These are phyloP conservation scores for Pyrocoelia pectoralis DNA, from an alignment of 2,888 invertebrate species.

Conservation along the genomic window DNA sequence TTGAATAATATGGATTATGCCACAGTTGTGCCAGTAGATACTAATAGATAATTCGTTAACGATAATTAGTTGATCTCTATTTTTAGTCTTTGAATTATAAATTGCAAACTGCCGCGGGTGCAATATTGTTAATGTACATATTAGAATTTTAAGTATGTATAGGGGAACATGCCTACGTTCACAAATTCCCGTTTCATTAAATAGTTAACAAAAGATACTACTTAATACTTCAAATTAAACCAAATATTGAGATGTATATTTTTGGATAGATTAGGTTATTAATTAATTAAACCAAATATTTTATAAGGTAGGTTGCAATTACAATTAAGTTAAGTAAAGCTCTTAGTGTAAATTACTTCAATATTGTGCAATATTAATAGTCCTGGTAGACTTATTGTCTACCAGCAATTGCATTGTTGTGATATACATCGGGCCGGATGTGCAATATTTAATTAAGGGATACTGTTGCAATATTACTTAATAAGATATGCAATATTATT, in stretches of 20 bases:
- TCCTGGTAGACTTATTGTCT: conserved; percentile 3
- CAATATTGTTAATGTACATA: too few relatives aligned
- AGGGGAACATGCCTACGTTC: too few relatives aligned
- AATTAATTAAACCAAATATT: neutral
- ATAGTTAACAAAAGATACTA: too few relatives aligned
- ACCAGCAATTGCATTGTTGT: conserved; percentile 47
- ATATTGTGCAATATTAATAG: conserved; percentile 36
- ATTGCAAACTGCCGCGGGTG: too few relatives aligned
- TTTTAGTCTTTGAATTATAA: neutral
- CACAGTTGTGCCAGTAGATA: conserved; percentile 54
- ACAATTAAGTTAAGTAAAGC: neutral
- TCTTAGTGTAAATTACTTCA: conserved; percentile 9
- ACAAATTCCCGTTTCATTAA: too few relatives aligned
- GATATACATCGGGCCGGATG: conserved; percentile 58
- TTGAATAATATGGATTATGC: conserved; percentile 62
- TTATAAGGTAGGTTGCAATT: neutral
- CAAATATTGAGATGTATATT: neutral
- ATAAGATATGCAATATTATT: conserved; percentile 43
- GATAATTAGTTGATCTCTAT: neutral
- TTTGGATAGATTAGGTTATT: too few relatives aligned
- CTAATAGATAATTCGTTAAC: conserved; percentile 12
- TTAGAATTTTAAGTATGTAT: too few relatives aligned
- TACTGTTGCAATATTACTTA: conserved; percentile 42
- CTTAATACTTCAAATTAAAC: neutral
- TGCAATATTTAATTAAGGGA: conserved; percentile 49